These are phyloP conservation scores for Oedothorax gibbosus DNA, from an alignment of 1,140 invertebrate species.

Conservation along the genomic window DNA sequence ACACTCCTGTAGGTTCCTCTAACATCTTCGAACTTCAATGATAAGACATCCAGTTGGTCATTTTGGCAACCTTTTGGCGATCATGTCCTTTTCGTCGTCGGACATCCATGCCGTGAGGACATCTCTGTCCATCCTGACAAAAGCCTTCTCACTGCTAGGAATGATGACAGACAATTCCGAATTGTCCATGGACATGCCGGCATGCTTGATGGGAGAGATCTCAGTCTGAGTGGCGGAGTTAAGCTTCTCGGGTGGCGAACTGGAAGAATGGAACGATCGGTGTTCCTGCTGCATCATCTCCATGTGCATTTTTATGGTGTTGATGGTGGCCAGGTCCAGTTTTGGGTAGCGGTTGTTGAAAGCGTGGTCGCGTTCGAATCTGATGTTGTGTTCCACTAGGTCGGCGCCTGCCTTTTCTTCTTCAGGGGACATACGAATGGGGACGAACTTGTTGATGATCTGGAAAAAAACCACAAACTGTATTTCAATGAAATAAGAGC, in stretches of 20 bases:
- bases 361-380: conserved; percentile 63
- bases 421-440: conserved; percentile 84
- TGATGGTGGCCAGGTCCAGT: conserved; percentile 39
- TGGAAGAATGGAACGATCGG: neutral
- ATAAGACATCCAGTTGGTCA: conserved; percentile 16
- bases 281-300: neutral
- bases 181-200: neutral
- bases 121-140: conserved; percentile 23
- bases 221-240: conserved; percentile 50
- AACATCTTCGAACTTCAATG: too few species aligned
- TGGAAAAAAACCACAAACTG: conserved; percentile 62
- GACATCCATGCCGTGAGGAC: conserved; percentile 54
- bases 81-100: conserved; percentile 41
- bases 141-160: neutral
- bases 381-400: conserved; percentile 85
- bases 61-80: conserved; percentile 8
- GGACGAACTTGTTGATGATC: conserved; percentile 81
- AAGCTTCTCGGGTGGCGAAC: conserved; percentile 19
- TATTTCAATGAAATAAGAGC: conserved; percentile 2
- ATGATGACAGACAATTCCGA: neutral
- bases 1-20: too few species aligned
- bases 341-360: conserved; percentile 22
- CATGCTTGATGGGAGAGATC: neutral
- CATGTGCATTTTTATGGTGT: conserved; percentile 43
- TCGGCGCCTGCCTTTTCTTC: conserved; percentile 90